Evolutionary conservation across 2,888 invertebrate genomes (phyloP).

Genomic region (Fissipunctia ypsillon): DNA sequence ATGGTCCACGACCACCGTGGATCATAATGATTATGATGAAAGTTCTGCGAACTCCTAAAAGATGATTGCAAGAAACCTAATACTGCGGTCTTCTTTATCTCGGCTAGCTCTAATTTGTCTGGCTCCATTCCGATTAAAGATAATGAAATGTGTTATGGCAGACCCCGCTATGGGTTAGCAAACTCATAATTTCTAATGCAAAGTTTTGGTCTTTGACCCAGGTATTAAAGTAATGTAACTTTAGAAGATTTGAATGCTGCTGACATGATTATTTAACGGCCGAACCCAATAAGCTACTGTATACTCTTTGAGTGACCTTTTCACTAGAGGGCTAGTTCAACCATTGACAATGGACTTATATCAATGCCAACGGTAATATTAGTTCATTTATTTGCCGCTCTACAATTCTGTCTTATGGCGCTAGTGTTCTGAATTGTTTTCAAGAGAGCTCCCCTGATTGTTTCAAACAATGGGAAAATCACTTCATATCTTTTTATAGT

Average conservation of each 20-base stretch:
- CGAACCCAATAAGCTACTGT: not conserved
- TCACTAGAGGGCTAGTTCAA: not conserved
- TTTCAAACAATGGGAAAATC: not conserved
- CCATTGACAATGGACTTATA: not conserved
- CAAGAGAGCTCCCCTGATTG: not conserved
- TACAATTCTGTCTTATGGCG: not conserved
- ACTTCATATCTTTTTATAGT: slow-evolving; percentile 4
- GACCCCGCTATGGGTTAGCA: slow-evolving; percentile 27
- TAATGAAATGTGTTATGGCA: slow-evolving; percentile 37
- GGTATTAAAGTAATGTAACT: slow-evolving; percentile 14
- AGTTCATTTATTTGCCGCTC: not conserved
- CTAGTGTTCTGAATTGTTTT: not conserved
- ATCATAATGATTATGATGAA: not conserved
- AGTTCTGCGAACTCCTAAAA: slow-evolving; percentile 37
- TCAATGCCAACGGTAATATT: not conserved
- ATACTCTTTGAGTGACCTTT: not conserved
- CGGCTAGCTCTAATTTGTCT: slow-evolving; percentile 29
- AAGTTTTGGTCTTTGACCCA: slow-evolving; percentile 18
- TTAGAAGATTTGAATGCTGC: slow-evolving; percentile 11
- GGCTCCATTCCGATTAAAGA: slow-evolving; percentile 33
- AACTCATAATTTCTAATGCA: slow-evolving; percentile 43
- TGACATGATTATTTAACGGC: not conserved
- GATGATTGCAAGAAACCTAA: slow-evolving; percentile 26
- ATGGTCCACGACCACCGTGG: not conserved
- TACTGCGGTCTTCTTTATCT: slow-evolving; percentile 44